A percentile compares a stretch with the other conserved stretches of the same genome.
These are phyloP conservation scores for Casuarius casuarius DNA, from an alignment of 2,113 vertebrate species.

Conservation along the genomic window DNA sequence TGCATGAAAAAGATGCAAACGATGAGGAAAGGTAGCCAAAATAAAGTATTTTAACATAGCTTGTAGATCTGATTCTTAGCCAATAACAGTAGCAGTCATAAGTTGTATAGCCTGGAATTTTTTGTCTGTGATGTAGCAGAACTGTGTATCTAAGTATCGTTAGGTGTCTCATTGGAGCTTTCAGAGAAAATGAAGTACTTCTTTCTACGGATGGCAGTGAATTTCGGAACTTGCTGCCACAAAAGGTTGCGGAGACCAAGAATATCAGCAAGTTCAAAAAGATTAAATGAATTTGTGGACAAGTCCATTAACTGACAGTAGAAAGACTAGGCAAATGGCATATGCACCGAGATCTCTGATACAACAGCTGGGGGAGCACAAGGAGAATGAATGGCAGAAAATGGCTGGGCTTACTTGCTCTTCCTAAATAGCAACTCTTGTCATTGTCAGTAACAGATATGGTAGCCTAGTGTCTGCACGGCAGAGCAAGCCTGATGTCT, in stretches of 20 bases:
- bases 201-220: background rate
- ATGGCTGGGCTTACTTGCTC: background rate
- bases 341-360: background rate
- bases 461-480: background rate
- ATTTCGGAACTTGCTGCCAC: background rate
- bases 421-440: background rate
- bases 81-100: background rate
- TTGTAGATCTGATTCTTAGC: background rate
- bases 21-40: background rate
- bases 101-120: background rate
- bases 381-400: background rate
- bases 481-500: background rate
- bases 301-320: background rate
- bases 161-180: background rate
- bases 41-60: background rate
- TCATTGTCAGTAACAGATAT: background rate
- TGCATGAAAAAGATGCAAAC: background rate
- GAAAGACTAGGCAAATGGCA: background rate
- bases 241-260: background rate
- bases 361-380: background rate
- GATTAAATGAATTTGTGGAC: background rate
- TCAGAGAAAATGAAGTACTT: background rate
- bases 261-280: background rate
- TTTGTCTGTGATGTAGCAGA: background rate
- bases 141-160: background rate